Evolutionary conservation across 2,888 invertebrate species (phyloP).

Genomic region (Macrostomum cliftonense): DNA sequence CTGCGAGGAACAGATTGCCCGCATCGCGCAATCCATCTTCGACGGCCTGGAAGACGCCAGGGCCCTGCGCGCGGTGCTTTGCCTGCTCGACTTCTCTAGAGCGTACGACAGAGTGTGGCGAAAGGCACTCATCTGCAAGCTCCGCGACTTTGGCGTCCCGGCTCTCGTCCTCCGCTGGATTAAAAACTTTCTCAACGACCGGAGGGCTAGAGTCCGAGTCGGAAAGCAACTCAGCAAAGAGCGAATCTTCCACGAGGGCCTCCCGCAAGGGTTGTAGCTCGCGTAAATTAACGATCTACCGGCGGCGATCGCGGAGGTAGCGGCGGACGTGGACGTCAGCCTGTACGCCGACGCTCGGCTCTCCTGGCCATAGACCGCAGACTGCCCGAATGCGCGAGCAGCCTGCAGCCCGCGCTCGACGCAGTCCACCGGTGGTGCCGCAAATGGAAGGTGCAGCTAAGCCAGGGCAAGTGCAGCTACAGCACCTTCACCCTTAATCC

Average conservation of each 20-base stretch:
- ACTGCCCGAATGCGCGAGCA: neutral
- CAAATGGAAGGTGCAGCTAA: neutral
- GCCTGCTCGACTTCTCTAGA: neutral
- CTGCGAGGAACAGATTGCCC: neutral
- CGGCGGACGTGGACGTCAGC: neutral
- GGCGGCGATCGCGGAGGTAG: neutral
- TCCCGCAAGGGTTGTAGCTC: neutral
- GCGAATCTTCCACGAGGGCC: neutral
- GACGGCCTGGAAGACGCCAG: neutral
- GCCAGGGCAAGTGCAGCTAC: neutral
- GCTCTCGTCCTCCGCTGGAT: neutral
- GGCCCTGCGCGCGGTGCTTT: neutral
- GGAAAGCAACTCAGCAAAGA: neutral
- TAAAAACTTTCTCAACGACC: neutral
- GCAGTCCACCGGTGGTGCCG: neutral
- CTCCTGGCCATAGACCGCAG: neutral
- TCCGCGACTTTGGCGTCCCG: neutral
- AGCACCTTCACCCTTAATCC: neutral
- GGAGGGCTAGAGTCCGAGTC: neutral
- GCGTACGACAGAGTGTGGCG: slow-evolving; percentile 1
- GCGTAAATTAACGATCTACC: slow-evolving; percentile 2
- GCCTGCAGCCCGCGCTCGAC: neutral
- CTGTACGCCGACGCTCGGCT: neutral
- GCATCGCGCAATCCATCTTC: neutral
- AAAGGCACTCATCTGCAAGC: neutral